These are phyloP conservation scores for Blastomussa wellsi DNA, from an alignment of 92 coral and sea anemone species.

Conservation along the genomic window DNA sequence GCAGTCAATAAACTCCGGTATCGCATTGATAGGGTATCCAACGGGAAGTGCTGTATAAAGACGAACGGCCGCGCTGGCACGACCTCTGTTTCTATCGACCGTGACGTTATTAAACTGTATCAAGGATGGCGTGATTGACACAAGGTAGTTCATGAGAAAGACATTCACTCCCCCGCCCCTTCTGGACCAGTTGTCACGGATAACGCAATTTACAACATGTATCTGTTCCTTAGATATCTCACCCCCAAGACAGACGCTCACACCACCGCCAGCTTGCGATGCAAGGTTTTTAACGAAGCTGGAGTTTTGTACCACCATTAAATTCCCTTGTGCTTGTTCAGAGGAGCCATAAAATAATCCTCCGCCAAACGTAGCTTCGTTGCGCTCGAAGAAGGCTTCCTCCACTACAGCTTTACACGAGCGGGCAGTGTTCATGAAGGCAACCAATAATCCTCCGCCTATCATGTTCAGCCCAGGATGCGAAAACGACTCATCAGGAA, in stretches of 20 bases:
- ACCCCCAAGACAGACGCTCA: constrained; percentile 67
- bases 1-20: constrained; percentile 80
- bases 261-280: constrained; percentile 83
- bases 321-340: constrained; percentile 51
- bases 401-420: constrained; percentile 49
- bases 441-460: constrained; percentile 77
- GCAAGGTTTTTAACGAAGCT: constrained; percentile 62
- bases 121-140: constrained; percentile 28
- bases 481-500: constrained; percentile 45
- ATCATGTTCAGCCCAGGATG: constrained; percentile 45
- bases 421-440: constrained; percentile 34
- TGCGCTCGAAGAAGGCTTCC: constrained; percentile 47
- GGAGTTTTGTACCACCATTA: constrained; percentile 32
- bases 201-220: constrained; percentile 45
- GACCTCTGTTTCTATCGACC: constrained; percentile 58
- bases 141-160: constrained; percentile 50
- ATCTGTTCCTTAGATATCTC: constrained; percentile 34
- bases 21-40: constrained; percentile 51
- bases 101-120: constrained; percentile 55
- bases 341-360: constrained; percentile 61
- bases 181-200: constrained; percentile 72
- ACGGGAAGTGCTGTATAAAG: constrained; percentile 75
- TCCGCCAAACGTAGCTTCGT: constrained; percentile 87
- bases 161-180: constrained; percentile 78
- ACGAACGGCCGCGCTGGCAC: constrained; percentile 71